These are phyloP conservation scores for Aviceda subcristata DNA, from an alignment of 2,113 vertebrate species.

Conservation along the genomic window DNA sequence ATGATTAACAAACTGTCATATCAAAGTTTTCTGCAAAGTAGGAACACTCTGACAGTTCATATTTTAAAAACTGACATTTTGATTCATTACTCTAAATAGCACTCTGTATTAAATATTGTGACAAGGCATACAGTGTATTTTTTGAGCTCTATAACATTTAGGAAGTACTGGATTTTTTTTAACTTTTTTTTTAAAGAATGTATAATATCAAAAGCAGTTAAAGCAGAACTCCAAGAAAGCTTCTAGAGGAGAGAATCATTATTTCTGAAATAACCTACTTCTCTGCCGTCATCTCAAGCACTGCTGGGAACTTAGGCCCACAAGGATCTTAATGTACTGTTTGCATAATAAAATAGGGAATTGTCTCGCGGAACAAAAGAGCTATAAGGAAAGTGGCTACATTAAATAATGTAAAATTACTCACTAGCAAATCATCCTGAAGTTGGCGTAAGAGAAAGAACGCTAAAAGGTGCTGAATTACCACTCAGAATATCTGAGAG, in stretches of 20 bases:
- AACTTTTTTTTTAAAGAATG: not conserved
- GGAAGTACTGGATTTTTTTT: constrained; percentile 20
- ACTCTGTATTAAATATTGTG: constrained; percentile 79
- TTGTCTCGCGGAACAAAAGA: constrained; percentile 42
- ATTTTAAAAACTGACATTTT: constrained; percentile 84
- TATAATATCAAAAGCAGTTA: constrained; percentile 43
- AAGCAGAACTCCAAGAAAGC: constrained; percentile 30
- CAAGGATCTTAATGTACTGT: constrained; percentile 55
- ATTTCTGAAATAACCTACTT: constrained; percentile 54
- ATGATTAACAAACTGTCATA: constrained; percentile 82
- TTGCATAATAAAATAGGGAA: constrained; percentile 60
- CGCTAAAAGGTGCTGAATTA: constrained; percentile 18
- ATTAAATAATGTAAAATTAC: constrained; percentile 59
- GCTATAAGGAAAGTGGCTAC: constrained; percentile 41
- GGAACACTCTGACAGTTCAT: constrained; percentile 79
- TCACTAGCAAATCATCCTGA: not conserved
- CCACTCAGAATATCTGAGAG: not conserved
- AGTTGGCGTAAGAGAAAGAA: not conserved
- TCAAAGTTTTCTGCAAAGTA: constrained; percentile 76
- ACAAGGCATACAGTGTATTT: constrained; percentile 71
- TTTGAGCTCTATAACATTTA: constrained; percentile 63
- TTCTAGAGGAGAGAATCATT: constrained; percentile 41
- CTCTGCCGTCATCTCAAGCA: not conserved
- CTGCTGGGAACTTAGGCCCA: constrained; percentile 40
- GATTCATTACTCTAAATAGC: constrained; percentile 84